Evolutionary conservation across 2,797 vertebrate genomes (phyloP).

Genomic region (Basileuterus tristriatus): DNA sequence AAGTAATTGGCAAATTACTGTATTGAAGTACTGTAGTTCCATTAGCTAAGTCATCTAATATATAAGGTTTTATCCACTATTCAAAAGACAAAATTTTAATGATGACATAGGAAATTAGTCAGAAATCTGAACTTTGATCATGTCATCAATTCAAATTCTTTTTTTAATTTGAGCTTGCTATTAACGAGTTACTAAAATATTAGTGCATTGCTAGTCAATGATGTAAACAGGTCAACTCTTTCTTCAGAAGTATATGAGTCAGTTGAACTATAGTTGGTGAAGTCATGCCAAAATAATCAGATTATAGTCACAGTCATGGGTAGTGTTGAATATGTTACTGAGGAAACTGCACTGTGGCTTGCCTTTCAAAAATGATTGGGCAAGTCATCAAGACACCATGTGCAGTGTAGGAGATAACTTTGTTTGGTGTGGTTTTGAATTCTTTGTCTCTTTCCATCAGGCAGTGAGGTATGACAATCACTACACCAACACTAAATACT

Average conservation of each 20-base stretch:
- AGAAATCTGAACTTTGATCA: background rate
- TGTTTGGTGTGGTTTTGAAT: background rate
- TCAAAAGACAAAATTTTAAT: background rate
- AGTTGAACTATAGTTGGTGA: background rate
- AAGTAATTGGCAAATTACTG: background rate
- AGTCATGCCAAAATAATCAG: background rate
- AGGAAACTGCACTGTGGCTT: background rate
- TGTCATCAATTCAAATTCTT: background rate
- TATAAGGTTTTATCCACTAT: background rate
- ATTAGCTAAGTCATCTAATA: background rate
- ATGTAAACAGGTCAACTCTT: background rate
- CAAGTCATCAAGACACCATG: background rate
- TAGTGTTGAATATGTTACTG: background rate
- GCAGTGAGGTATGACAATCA: slow-evolving; percentile 93
- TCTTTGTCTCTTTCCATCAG: slow-evolving; percentile 70
- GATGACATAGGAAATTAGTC: background rate
- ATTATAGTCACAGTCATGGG: background rate
- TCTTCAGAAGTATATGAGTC: background rate
- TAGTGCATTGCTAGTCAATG: background rate
- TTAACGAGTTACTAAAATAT: background rate
- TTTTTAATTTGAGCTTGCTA: background rate
- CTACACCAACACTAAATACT: slow-evolving; percentile 96
- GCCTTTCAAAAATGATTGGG: background rate
- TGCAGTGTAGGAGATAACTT: background rate
- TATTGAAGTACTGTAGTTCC: background rate